Evolutionary conservation across 2,113 vertebrate species (phyloP), one percentile per base, ranked within the genome.

Genomic region (Alexandromys fortis): DNA sequence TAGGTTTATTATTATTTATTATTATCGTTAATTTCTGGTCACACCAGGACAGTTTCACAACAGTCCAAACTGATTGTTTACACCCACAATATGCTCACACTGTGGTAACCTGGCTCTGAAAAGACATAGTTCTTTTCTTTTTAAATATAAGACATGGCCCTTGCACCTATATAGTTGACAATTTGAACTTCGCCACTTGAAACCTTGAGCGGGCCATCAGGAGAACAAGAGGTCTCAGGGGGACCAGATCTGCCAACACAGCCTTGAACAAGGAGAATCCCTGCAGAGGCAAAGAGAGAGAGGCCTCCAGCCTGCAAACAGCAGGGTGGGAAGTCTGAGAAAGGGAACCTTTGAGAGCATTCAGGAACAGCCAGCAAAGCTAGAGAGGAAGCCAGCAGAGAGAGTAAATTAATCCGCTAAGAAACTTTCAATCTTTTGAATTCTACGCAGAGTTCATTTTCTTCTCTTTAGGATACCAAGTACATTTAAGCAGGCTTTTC

Each of bases 21-120:
- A 19, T n/a, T 94, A 75, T 75, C 93, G 78, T 81, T 68, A 10
- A 78, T 96, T 97, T 90, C 89, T 96, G 19, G 8, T 94, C 92
- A 95, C 95, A 35, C 67, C 88, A 94, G 0, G 0, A 79, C 82
- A 5, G 9, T 93, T 83, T 95, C 55, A 52, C 19, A 86, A 52
- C 22, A 77, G 42, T 47, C 28, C 63, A 68, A 81, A 92, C 28
- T 0, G 67, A 86, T 61, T 88, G 14, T 81, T 73, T 82, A 77
- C 1, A 87, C 45, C 49, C 93, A n/a, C 52, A 77, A 17, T 86
- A 77, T 70, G 16, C 47, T 5, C 45, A 91, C 58, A 94, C 19
- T 19, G 86, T 52, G 73, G 75, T 49, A 94, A 79, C 1, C 88
- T 91, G 26, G n/a, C 16, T 88, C 63, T 77, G 42, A 7, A 87